Evolutionary conservation across 1,140 invertebrate genomes (phyloP).

Genomic region (Fragariocoptes setiger): DNA sequence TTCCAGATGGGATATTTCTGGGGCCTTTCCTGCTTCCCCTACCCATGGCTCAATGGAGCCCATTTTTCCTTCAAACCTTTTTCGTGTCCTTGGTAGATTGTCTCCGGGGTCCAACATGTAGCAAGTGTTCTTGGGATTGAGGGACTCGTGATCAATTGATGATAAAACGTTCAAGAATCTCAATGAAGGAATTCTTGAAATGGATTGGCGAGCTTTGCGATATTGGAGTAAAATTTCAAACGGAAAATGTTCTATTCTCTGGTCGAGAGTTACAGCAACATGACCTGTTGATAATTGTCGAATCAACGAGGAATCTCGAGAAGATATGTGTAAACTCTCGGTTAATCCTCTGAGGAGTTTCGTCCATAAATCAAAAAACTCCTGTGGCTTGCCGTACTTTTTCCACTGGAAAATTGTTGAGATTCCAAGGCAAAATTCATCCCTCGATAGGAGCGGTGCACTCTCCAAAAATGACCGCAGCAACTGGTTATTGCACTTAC

Average conservation of each 20-base stretch:
- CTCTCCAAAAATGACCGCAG: too few species aligned
- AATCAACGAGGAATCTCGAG: neutral
- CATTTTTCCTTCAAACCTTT: conserved; percentile 23
- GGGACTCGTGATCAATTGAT: neutral
- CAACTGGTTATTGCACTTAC: too few species aligned
- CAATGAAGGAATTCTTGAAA: conserved; percentile 36
- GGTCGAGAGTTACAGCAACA: conserved; percentile 7
- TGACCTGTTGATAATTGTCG: neutral
- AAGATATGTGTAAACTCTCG: neutral
- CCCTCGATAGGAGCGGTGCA: neutral
- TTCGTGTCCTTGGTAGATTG: conserved; percentile 32
- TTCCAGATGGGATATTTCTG: conserved; percentile 24
- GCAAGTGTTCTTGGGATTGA: conserved; percentile 19
- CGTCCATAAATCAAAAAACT: neutral
- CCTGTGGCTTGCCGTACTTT: neutral
- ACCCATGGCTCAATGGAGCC: conserved; percentile 24
- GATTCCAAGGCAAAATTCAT: neutral
- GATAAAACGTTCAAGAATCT: conserved; percentile 21
- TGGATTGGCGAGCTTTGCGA: conserved; percentile 13
- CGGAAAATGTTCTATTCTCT: conserved; percentile 5
- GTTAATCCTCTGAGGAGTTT: too few species aligned
- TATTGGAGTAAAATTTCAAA: conserved; percentile 7
- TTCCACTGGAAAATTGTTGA: neutral
- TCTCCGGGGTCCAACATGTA: conserved; percentile 32
- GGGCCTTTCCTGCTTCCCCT: conserved; percentile 24